Percentiles rank a stretch among this genome's conserved stretches.
Evolutionary conservation across 2,113 vertebrate species (phyloP).

Genomic region (Atrichornis clamosus): DNA sequence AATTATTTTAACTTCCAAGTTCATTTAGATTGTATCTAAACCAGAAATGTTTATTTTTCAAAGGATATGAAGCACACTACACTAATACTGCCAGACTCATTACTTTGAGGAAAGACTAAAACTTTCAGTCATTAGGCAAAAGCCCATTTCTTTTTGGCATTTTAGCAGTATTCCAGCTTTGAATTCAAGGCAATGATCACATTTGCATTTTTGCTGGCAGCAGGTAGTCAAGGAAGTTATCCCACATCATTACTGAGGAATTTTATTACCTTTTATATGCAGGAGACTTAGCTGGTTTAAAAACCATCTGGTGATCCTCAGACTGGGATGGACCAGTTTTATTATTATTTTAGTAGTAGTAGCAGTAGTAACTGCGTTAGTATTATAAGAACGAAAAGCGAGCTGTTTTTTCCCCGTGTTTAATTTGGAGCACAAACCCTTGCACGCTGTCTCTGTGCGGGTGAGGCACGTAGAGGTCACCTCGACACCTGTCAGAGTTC

Average conservation of each 20-base stretch:
- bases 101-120: neutral
- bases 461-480: accelerated
- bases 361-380: neutral
- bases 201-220: neutral
- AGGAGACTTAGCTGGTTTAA: neutral
- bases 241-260: neutral
- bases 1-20: constrained; percentile 42
- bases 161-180: neutral
- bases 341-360: neutral
- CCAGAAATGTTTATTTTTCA: constrained; percentile 45
- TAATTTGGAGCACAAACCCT: neutral
- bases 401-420: neutral
- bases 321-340: neutral
- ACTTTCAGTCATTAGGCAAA: neutral
- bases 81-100: neutral
- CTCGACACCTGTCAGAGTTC: neutral
- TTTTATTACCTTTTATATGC: neutral
- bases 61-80: neutral
- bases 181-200: neutral
- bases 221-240: neutral
- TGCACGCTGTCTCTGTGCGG: accelerated
- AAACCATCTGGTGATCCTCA: neutral
- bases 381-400: neutral
- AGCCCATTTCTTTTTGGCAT: neutral
- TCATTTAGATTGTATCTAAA: constrained; percentile 41